A percentile compares a stretch with the other conserved stretches of the same genome.
phyloP scores from a whole-genome alignment of 2,113 vertebrate genomes.

The Alaudala cheleensis region DNA sequence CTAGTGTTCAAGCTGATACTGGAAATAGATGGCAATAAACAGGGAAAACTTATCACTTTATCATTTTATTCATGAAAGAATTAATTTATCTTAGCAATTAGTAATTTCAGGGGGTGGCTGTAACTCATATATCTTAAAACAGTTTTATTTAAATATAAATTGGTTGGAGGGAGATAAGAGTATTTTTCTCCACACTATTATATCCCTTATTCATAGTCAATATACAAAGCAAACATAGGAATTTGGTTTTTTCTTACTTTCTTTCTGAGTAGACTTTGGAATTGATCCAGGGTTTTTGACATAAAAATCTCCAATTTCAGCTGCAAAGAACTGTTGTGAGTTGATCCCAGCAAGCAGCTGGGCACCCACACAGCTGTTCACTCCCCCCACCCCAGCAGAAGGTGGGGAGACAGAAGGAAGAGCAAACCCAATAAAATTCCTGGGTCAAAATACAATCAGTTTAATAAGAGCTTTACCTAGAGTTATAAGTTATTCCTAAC shows the following conservation, averaged over 20 bases:
- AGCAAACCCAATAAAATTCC: not conserved
- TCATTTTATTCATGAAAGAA: conserved; percentile 33
- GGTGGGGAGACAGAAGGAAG: not conserved
- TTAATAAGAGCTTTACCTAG: not conserved
- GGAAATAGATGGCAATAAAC: conserved; percentile 6
- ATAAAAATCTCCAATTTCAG: not conserved
- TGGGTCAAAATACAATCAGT: not conserved
- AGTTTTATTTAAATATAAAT: conserved; percentile 46
- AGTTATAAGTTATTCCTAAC: not conserved
- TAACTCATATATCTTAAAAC: not conserved
- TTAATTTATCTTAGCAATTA: conserved; percentile 61
- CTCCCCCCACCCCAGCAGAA: not conserved
- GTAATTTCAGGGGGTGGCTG: not conserved
- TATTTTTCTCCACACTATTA: not conserved
- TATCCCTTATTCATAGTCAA: not conserved
- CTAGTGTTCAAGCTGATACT: conserved; percentile 1
- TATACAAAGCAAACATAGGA: not conserved
- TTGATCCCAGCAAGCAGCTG: not conserved
- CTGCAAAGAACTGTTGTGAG: not conserved
- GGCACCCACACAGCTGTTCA: not conserved
- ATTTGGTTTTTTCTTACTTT: not conserved
- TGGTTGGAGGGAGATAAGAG: not conserved
- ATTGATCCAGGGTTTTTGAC: not conserved
- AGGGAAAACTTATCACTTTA: conserved; percentile 32
- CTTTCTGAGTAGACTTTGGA: not conserved